Evolutionary conservation across 2,888 invertebrate species (phyloP).

Genomic region (Prenolepis imparis): DNA sequence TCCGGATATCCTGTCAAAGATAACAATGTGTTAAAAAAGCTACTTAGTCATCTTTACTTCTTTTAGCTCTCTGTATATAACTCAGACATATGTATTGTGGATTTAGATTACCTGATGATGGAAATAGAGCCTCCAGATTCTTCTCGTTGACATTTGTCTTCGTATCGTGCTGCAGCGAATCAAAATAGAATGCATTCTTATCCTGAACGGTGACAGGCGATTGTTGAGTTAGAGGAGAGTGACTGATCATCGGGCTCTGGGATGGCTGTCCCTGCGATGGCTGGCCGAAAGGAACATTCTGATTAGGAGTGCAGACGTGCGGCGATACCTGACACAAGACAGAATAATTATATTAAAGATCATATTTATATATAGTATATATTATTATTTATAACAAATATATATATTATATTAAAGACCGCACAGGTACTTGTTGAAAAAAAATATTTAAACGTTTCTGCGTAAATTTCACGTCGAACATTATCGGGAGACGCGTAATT

Average conservation of each 20-base stretch:
- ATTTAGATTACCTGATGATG: slow-evolving; percentile 87
- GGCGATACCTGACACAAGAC: slow-evolving; percentile 74
- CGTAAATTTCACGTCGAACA: slow-evolving; percentile 69
- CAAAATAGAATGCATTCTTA: slow-evolving; percentile 81
- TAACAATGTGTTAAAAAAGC: slow-evolving; percentile 9
- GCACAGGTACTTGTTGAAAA: background rate
- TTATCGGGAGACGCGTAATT: slow-evolving; percentile 35
- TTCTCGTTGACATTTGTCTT: slow-evolving; percentile 80
- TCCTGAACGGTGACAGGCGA: slow-evolving; percentile 84
- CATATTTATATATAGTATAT: background rate
- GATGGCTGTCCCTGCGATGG: slow-evolving; percentile 80
- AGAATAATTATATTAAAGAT: slow-evolving; percentile 4
- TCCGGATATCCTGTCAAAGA: slow-evolving; percentile 88
- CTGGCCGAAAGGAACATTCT: slow-evolving; percentile 77
- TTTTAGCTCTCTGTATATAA: background rate
- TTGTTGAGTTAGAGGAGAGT: slow-evolving; percentile 82
- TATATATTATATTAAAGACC: background rate
- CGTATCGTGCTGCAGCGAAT: slow-evolving; percentile 76
- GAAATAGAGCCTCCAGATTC: slow-evolving; percentile 89
- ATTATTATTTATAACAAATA: too few relatives aligned
- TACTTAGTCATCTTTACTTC: background rate
- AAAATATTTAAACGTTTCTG: slow-evolving; percentile 68
- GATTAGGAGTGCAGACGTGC: slow-evolving; percentile 81
- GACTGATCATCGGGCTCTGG: slow-evolving; percentile 82
- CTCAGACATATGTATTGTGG: background rate